Evolutionary conservation across 2,797 vertebrate genomes (phyloP).

Genomic region (Chelmon rostratus): DNA sequence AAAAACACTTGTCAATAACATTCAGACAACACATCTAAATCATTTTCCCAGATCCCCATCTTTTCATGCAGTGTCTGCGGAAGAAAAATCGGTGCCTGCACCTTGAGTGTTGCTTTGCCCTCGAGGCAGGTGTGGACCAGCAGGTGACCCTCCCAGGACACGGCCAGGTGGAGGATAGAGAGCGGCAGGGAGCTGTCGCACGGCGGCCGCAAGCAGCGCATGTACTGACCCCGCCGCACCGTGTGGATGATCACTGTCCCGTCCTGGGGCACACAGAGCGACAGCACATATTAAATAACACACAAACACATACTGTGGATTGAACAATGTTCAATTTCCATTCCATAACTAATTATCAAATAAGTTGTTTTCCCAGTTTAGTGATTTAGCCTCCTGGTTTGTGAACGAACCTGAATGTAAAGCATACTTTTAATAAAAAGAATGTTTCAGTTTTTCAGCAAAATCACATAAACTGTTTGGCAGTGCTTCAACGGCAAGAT

Average conservation of each 20-base stretch:
- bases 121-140: slow-evolving; percentile 93
- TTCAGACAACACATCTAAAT: background rate
- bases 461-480: background rate
- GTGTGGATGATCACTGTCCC: slow-evolving; percentile 95
- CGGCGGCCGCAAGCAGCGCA: slow-evolving; percentile 92
- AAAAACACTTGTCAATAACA: background rate
- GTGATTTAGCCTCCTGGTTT: background rate
- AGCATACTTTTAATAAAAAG: background rate
- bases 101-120: slow-evolving; percentile 94
- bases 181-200: slow-evolving; percentile 92
- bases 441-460: background rate
- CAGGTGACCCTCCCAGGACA: slow-evolving; percentile 96
- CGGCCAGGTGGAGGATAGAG: slow-evolving; percentile 90
- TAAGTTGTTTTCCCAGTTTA: too few relatives aligned
- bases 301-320: background rate
- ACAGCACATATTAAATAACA: slow-evolving; percentile 16
- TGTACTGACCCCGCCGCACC: slow-evolving; percentile 93
- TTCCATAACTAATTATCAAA: background rate
- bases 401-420: background rate
- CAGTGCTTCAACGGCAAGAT: too few relatives aligned
- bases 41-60: background rate
- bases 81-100: slow-evolving; percentile 58
- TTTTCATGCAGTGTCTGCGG: background rate
- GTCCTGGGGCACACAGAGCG: slow-evolving; percentile 81
- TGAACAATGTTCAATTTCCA: background rate